A percentile compares a stretch with the other conserved stretches of the same genome.
These are phyloP conservation scores for Lasiurus cinereus DNA, from an alignment of 2,113 vertebrate species.

Conservation along the genomic window DNA sequence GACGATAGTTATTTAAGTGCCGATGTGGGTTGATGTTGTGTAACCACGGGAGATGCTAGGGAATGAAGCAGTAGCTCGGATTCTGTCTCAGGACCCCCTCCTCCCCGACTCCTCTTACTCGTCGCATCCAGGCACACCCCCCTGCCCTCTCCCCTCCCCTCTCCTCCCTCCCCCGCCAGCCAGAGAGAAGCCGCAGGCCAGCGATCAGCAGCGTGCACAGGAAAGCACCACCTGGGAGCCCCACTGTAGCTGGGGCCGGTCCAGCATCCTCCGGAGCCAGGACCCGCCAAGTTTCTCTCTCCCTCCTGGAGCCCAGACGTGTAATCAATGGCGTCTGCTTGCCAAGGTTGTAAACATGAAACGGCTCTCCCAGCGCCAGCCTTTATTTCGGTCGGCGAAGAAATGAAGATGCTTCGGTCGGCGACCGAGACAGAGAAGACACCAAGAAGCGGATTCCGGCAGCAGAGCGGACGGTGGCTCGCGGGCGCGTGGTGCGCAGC, in stretches of 20 bases:
- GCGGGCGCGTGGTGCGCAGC: accelerated
- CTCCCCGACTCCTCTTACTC: too few species aligned
- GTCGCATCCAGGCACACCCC: background rate
- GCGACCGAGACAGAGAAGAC: background rate
- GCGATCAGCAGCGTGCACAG: conserved; percentile 58
- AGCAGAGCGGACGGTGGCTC: background rate
- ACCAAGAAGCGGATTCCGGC: background rate
- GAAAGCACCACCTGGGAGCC: conserved; percentile 26
- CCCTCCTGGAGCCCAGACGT: conserved; percentile 70
- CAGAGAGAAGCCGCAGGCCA: conserved; percentile 49
- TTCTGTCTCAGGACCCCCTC: background rate
- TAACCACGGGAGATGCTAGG: accelerated
- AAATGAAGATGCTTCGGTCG: conserved; percentile 16
- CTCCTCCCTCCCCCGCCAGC: background rate
- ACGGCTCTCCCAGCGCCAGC: conserved; percentile 37
- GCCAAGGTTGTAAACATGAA: conserved; percentile 78
- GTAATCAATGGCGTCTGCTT: conserved; percentile 75
- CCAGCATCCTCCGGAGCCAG: conserved; percentile 68
- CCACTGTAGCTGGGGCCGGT: conserved; percentile 63
- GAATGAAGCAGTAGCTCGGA: background rate
- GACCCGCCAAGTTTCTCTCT: conserved; percentile 74
- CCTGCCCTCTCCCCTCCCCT: background rate
- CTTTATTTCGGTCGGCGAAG: conserved; percentile 61
- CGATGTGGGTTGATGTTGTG: background rate
- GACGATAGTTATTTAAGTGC: background rate